Percentiles rank a stretch among this genome's conserved stretches.
These are phyloP conservation scores for Metridium senile DNA, from an alignment of 92 coral and sea anemone genomes.

Conservation along the genomic window DNA sequence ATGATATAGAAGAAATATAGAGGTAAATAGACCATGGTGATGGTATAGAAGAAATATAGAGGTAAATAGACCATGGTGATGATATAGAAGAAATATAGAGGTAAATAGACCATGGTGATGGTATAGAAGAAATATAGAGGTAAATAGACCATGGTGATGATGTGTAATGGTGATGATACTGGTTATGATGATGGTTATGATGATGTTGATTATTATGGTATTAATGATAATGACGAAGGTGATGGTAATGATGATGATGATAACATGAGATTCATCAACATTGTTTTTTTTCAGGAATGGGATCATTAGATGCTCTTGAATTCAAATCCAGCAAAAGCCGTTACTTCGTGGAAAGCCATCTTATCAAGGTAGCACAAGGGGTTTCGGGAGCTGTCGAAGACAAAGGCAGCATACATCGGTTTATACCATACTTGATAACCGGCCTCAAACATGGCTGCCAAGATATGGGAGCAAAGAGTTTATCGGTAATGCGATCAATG, in stretches of 20 bases:
- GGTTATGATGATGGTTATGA: neutral
- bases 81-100: constrained; percentile 94
- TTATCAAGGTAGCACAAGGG: constrained; percentile 95
- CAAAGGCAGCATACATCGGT: constrained; percentile 88
- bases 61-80: constrained; percentile 95
- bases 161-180: neutral
- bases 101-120: constrained; percentile 92
- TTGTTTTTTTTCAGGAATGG: constrained; percentile 93
- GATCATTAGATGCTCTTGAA: constrained; percentile 90
- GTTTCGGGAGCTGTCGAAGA: constrained; percentile 96
- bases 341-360: constrained; percentile 82
- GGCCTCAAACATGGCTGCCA: constrained; percentile 99
- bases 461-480: constrained; percentile 89
- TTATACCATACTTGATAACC: constrained; percentile 75
- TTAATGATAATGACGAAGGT: neutral
- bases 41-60: constrained; percentile 89
- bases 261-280: neutral
- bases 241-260: neutral
- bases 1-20: constrained; percentile 89
- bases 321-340: constrained; percentile 92
- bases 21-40: constrained; percentile 96
- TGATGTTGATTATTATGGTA: neutral
- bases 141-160: no score
- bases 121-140: constrained; percentile 96
- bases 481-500: constrained; percentile 80